Evolutionary conservation across 2,113 vertebrate species (phyloP), one percentile per base, ranked within the genome.

Genomic region (Lutjanus erythropterus): DNA sequence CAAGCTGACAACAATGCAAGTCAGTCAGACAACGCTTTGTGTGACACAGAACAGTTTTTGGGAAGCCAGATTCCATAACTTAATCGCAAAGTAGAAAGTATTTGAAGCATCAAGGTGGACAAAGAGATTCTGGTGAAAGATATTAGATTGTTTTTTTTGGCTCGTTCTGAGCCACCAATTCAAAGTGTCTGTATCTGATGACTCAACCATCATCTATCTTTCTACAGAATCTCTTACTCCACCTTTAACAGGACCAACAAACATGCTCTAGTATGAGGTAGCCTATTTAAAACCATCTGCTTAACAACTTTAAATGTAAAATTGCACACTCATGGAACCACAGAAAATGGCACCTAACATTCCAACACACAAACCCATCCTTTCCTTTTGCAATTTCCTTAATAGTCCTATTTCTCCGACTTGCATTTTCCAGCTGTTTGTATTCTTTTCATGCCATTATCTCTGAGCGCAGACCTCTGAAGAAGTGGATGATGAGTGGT

Each of bases 401-500:
- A 68, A 67, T 75, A 31, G 44, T 27, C n/a, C n/a, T n/a, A 31
- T 37, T 65, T 68, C 27, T 58, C 19, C 42, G 25, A 10, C 27
- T 41, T 58, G 61, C 46, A 21, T 81, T 84, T 80, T 88, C 72
- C 72, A 64, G 39, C 35, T 12, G 9, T 44, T 60, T 19, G 35
- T 71, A 29, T 31, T 62, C 50, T 46, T 52, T n/a, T 71, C 12
- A 18, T 21, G 46, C 44, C 72, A 75, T 86, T 87, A 88, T 88
- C 71, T 81, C 6, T 55, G 31, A 81, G 64, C 35, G 9, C 66
- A 75, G 69, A n/a, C 46, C 61, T 76, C 44, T 53, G 71, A 37
- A 67, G 78, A 60, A 68, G 56, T 69, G 75, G 71, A 86, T 75
- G 86, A 90, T 88, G 85, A 84, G 79, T n/a, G 79, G 74, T 71